These are phyloP conservation scores for Phalanger gymnotis DNA, from an alignment of 2,797 vertebrate species.

Conservation along the genomic window DNA sequence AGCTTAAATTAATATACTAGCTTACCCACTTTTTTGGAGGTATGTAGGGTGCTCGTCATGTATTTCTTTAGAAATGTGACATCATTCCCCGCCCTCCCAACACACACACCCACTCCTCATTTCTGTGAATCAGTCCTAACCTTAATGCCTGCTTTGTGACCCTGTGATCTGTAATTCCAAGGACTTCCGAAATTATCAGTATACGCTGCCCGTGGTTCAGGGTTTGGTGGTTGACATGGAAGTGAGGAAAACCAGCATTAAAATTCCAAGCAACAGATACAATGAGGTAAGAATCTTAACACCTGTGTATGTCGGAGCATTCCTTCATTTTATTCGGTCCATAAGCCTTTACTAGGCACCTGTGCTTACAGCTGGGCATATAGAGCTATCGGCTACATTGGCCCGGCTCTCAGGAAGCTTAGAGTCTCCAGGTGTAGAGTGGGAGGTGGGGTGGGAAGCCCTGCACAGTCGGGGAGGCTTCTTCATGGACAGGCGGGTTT, in stretches of 20 bases:
- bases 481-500: neutral
- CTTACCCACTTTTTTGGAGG: neutral
- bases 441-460: neutral
- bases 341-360: neutral
- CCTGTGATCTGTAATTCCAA: slow-evolving; percentile 80
- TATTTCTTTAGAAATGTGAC: slow-evolving; percentile 22
- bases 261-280: slow-evolving; percentile 98
- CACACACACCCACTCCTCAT: slow-evolving; percentile 1
- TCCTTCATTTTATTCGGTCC: neutral
- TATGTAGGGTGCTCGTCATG: slow-evolving; percentile 3
- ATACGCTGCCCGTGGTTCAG: slow-evolving; percentile 95
- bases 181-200: slow-evolving; percentile 99
- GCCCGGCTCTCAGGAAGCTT: neutral
- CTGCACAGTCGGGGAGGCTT: neutral
- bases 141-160: slow-evolving; percentile 44
- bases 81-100: too few relatives aligned
- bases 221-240: slow-evolving; percentile 99
- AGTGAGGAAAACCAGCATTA: slow-evolving; percentile 97
- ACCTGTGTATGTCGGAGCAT: slow-evolving; percentile 9
- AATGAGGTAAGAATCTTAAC: slow-evolving; percentile 90
- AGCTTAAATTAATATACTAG: neutral
- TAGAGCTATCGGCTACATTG: neutral
- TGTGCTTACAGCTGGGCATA: neutral
- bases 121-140: slow-evolving; percentile 36
- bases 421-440: neutral